Base-by-base conservation (phyloP, 2,113 vertebrate genomes). In the Danionella cerebrum region DNA sequence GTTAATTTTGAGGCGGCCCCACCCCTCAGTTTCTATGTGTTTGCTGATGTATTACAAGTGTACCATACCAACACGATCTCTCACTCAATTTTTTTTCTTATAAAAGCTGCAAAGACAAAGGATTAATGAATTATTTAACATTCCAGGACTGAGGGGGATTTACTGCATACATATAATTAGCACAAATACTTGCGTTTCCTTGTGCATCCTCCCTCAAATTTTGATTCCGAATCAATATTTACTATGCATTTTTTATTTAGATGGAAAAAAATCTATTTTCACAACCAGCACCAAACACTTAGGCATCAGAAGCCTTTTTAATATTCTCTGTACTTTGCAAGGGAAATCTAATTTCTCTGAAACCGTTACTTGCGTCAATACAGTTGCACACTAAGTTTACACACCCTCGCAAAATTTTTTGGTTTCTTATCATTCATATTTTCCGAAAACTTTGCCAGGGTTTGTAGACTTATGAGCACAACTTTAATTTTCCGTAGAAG, bases 51-150 rank as follows among this genome's bases (percentile, higher is more conserved):
- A 19, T 53, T 53, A 53, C 27, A 27, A 25, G 3, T 8, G 33
- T 0, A 16, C 9, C 3, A 27, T 29, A 41, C 8, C 8, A 12
- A 7, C 9, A 6, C 55, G 3, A 25, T 58, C n/a, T 58, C 54
- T 58, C 35, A 58, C 19, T 58, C 9, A n/a, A n/a, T n/a, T 41
- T 44, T 60, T n/a, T n/a, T n/a, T n/a, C n/a, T n/a, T n/a, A n/a
- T n/a, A n/a, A n/a, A n/a, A n/a, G n/a, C 50, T 33, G 4, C 25
- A 51, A 51, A 31, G 6, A 48, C 24, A 12, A 12, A 2, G 31
- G 10, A 59, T 3, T 47, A 47, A 68, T 68, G 41, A 68, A 68
- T 57, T 68, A 68, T 68, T 68, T 19, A 68, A 58, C 14, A 47
- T 38, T 22, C 19, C 8, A n/a, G 8, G 21, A 47, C 54, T 41